These are phyloP conservation scores for Callithrix jacchus DNA, from an alignment of 2,113 vertebrate genomes.

Conservation along the genomic window DNA sequence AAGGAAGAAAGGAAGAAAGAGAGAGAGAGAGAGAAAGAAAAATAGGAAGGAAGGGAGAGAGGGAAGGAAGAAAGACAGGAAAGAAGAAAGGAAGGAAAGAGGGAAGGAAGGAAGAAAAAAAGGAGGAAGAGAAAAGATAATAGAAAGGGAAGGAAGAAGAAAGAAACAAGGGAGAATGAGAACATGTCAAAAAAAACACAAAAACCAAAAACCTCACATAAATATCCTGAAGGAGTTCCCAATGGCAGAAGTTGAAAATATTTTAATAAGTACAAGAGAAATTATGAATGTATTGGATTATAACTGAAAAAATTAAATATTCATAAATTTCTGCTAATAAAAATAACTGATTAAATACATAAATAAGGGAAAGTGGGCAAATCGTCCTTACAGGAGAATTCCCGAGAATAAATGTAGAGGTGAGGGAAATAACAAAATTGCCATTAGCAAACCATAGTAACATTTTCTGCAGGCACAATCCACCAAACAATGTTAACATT, in stretches of 20 bases:
- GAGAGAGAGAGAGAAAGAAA: too few species aligned
- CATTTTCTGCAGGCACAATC: not conserved
- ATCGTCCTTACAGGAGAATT: not conserved
- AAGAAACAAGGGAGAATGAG: not conserved
- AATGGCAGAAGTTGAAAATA: not conserved
- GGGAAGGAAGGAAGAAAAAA: not conserved
- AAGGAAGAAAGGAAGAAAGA: too few species aligned
- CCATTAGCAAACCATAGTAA: not conserved
- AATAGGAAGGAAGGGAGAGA: fast-evolving
- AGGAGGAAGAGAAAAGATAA: too few species aligned
- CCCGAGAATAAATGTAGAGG: not conserved
- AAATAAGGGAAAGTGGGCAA: not conserved
- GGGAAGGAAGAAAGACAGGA: not conserved
- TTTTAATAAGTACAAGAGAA: not conserved
- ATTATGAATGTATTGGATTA: not conserved
- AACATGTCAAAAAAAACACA: not conserved
- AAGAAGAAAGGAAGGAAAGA: not conserved
- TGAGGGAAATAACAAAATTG: not conserved
- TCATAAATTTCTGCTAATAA: not conserved
- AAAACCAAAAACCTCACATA: too few species aligned
- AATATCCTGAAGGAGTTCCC: not conserved
- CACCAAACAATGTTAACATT: not conserved
- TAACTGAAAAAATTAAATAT: not conserved
- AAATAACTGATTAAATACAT: not conserved
- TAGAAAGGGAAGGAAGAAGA: too few species aligned